A percentile compares a stretch with the other conserved stretches of the same genome.
phyloP scores from a whole-genome alignment of 2,888 invertebrate species.

The Strigamia crassipes region DNA sequence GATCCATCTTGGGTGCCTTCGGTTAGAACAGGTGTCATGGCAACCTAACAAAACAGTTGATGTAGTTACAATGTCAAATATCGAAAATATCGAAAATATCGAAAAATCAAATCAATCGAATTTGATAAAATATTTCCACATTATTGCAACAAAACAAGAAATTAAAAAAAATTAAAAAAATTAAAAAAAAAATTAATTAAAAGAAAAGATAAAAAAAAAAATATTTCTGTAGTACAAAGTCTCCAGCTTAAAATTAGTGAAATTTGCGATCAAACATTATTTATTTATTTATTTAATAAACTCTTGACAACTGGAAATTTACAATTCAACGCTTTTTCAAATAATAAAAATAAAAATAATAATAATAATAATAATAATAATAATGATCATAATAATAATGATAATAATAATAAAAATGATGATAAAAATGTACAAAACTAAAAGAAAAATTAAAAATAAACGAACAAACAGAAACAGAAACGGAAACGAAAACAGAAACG shows the following conservation, averaged over 20 bases:
- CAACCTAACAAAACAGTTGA: constrained; percentile 52
- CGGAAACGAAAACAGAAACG: not conserved
- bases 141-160: too few relatives aligned
- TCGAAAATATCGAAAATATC: too few relatives aligned
- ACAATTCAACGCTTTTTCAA: not conserved
- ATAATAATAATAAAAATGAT: not conserved
- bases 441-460: not conserved
- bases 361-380: not conserved
- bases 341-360: not conserved
- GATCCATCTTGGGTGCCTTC: constrained; percentile 54
- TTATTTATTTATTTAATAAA: not conserved
- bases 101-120: too few relatives aligned
- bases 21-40: constrained; percentile 56
- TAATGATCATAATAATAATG: not conserved
- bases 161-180: too few relatives aligned
- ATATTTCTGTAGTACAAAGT: not conserved
- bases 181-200: too few relatives aligned
- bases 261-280: not conserved
- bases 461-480: not conserved
- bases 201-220: too few relatives aligned
- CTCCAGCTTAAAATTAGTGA: not conserved
- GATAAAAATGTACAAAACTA: not conserved
- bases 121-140: too few relatives aligned
- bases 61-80: not conserved
- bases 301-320: not conserved